Evolutionary conservation across 1,140 invertebrate genomes (phyloP).

Genomic region (Delia radicum): DNA sequence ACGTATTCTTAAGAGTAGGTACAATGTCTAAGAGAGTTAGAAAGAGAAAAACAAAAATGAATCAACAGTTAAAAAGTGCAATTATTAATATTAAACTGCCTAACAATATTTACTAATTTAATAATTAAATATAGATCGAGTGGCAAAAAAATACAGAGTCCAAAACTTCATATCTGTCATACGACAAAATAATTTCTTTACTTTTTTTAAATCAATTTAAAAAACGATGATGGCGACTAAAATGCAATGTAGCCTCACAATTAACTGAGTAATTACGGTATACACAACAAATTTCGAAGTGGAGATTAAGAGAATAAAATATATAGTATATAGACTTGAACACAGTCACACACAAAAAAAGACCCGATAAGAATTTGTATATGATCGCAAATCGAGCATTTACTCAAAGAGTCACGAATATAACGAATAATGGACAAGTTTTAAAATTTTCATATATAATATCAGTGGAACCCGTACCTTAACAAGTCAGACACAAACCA

Average conservation of each 20-base stretch:
- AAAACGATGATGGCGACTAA: background rate
- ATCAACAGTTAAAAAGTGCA: background rate
- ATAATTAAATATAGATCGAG: background rate
- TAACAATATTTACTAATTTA: background rate
- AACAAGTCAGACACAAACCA: constrained; percentile 8
- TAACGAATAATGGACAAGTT: background rate
- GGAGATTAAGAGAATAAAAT: background rate
- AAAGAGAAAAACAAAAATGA: background rate
- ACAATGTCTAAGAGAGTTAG: background rate
- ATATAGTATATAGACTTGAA: background rate
- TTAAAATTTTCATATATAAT: constrained; percentile 15
- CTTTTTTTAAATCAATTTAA: background rate
- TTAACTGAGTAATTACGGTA: too few species aligned
- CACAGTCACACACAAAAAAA: background rate
- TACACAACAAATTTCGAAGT: background rate
- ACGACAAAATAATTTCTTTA: background rate
- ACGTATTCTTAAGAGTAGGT: background rate
- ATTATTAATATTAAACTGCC: background rate
- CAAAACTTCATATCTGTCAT: background rate
- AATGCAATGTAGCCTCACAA: background rate
- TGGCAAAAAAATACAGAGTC: background rate
- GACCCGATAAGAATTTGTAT: background rate
- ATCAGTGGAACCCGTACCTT: background rate
- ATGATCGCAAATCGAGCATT: background rate
- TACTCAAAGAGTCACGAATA: background rate